Conservation (phyloP, 2,113 vertebrate genomes). For the Pseudorectes ferrugineus region DNA sequence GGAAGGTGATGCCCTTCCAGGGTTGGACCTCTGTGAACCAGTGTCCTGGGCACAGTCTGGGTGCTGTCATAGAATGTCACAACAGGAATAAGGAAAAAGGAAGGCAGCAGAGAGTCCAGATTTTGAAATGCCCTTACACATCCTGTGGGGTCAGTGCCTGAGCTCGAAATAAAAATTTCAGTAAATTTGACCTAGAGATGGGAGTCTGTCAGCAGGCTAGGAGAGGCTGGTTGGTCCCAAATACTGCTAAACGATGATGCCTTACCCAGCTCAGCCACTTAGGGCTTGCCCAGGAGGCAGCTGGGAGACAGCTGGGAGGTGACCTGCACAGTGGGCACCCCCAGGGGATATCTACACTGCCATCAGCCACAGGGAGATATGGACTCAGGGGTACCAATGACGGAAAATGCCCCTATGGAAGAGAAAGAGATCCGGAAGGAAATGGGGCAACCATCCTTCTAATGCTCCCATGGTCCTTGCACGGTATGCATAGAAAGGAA, state of each 20-base stretch:
- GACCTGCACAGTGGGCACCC: rapidly evolving
- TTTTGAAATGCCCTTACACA: neutral
- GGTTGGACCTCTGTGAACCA: neutral
- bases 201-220: neutral
- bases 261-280: neutral
- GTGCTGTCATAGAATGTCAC: neutral
- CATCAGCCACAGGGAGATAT: rapidly evolving
- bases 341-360: rapidly evolving
- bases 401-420: neutral
- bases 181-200: neutral
- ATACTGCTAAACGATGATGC: neutral
- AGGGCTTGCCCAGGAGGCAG: neutral
- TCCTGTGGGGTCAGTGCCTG: neutral
- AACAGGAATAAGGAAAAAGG: neutral
- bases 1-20: neutral
- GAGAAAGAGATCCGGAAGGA: neutral
- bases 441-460: neutral
- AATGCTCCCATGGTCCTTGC: neutral
- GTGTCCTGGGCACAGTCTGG: neutral
- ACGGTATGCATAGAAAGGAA: neutral
- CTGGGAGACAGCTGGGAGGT: rapidly evolving
- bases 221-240: neutral
- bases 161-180: neutral
- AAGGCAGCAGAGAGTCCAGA: neutral
- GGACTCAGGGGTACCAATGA: rapidly evolving